phyloP scores from a whole-genome alignment of 2,797 vertebrate species.

The Paratrypauchen microcephalus region DNA sequence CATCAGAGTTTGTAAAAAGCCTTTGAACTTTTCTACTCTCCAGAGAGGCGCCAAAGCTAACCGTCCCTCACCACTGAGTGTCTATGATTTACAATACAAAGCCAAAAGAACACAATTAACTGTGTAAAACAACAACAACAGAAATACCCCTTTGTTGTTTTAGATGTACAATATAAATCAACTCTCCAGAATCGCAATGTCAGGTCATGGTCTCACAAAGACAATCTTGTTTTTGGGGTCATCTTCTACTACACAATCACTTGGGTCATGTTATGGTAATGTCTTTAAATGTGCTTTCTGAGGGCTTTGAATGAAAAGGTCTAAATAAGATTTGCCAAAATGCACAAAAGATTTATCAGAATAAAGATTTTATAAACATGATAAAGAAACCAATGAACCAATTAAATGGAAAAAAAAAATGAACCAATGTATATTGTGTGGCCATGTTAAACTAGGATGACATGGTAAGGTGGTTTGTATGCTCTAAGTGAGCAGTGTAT shows the following conservation, averaged over 20 bases:
- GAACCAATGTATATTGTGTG: not conserved
- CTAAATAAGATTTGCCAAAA: no score
- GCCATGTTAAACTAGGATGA: not conserved
- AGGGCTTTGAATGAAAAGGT: no score
- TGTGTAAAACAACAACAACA: slow-evolving; percentile 28
- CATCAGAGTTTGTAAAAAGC: slow-evolving; percentile 28
- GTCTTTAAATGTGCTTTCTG: not conserved
- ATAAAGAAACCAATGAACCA: not conserved
- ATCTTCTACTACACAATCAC: not conserved
- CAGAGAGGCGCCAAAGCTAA: slow-evolving; percentile 30
- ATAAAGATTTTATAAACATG: not conserved
- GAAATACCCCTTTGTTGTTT: not conserved
- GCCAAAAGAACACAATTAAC: slow-evolving; percentile 21
- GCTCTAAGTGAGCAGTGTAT: not conserved
- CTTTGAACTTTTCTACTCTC: slow-evolving; percentile 53
- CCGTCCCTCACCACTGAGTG: slow-evolving; percentile 38
- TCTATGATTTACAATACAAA: slow-evolving; percentile 38
- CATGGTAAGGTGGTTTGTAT: not conserved
- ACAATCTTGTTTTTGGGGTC: not conserved
- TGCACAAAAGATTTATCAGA: no score
- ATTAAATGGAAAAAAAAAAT: no score
- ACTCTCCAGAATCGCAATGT: not conserved
- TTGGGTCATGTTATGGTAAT: not conserved
- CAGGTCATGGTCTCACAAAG: not conserved
- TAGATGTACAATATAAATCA: not conserved